These are phyloP conservation scores for Oxycera nigricornis DNA, from an alignment of 2,888 invertebrate genomes.

Conservation along the genomic window DNA sequence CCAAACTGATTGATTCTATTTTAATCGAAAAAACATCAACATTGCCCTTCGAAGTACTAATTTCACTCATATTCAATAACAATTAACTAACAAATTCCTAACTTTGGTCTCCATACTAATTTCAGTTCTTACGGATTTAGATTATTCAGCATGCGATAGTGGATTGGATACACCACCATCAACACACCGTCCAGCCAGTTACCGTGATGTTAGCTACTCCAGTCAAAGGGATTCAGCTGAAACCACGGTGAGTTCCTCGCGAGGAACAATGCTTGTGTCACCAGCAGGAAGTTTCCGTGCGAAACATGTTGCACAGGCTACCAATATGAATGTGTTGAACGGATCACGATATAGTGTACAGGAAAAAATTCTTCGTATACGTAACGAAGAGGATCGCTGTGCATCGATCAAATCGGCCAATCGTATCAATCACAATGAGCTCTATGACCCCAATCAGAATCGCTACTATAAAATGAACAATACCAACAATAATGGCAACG, in stretches of 20 bases:
- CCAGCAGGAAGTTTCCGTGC: constrained; percentile 59
- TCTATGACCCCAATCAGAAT: constrained; percentile 61
- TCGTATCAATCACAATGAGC: constrained; percentile 56
- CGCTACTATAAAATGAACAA: constrained; percentile 57
- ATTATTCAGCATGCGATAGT: constrained; percentile 64
- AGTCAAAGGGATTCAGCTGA: constrained; percentile 58
- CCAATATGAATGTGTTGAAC: constrained; percentile 52
- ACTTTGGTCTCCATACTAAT: no score
- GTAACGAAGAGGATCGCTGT: constrained; percentile 60
- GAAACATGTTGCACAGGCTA: constrained; percentile 52
- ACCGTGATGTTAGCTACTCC: constrained; percentile 56
- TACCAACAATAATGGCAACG: constrained; percentile 51
- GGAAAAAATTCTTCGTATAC: constrained; percentile 59
- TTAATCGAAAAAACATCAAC: no score
- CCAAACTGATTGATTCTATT: no score
- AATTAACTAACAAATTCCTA: background rate
- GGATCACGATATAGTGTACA: constrained; percentile 59
- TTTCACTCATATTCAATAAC: no score
- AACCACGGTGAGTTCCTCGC: constrained; percentile 60
- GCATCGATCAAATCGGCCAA: constrained; percentile 57
- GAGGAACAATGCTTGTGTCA: constrained; percentile 58
- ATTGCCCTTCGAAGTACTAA: no score
- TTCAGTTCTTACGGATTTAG: constrained; percentile 68
- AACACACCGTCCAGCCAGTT: constrained; percentile 61
- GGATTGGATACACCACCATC: constrained; percentile 63